Base-by-base conservation (phyloP, 2,888 invertebrate species). In the Macropis europaea region DNA sequence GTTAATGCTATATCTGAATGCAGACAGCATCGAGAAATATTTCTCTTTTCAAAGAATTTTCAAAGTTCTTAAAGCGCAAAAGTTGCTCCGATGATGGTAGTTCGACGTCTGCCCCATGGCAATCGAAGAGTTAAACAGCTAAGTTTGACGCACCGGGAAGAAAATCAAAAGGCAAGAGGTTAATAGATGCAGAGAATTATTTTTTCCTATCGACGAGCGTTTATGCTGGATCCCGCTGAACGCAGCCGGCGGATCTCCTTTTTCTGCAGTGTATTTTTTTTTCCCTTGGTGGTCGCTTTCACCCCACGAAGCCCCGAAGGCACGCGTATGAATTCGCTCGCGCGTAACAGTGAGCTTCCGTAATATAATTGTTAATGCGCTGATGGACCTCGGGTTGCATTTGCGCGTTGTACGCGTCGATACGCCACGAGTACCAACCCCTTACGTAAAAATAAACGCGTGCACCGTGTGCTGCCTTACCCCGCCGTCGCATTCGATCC, bases 321-420 rank as follows among this genome's bases (percentile, higher is more conserved):
- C 86, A 86, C 86, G 84, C 84, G 83, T 87, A 87, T 88, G 82
- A 87, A 87, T 88, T 86, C 83, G 83, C 82, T 83, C 81, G 85
- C 86, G 86, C 85, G 81, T 85, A 87, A 83, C 84, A 82, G 80
- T 73, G 84, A 86, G 87, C 87, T 87, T 85, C 86, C 83, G 88
- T 88, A 86, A 88, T 87, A 87, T 88, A 87, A 88, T 88, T 88
- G 88, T 88, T 88, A 88, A 88, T 88, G 88, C 85, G 88, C 88
- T 84, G 87, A 83, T 87, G 86, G 84, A 82, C 86, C 86, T 77
- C 83, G 82, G 82, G 84, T 85, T 67, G 77, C 83, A 84, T 84
- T 86, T 84, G 84, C 84, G 83, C 84, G 82, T 82, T 80, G 85
- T 82, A 77, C 79, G 76, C 80, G 77, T 75, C 77, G 80, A 77